Base-by-base conservation (phyloP, 2,797 vertebrate genomes). In the Lepus oiostolus region DNA sequence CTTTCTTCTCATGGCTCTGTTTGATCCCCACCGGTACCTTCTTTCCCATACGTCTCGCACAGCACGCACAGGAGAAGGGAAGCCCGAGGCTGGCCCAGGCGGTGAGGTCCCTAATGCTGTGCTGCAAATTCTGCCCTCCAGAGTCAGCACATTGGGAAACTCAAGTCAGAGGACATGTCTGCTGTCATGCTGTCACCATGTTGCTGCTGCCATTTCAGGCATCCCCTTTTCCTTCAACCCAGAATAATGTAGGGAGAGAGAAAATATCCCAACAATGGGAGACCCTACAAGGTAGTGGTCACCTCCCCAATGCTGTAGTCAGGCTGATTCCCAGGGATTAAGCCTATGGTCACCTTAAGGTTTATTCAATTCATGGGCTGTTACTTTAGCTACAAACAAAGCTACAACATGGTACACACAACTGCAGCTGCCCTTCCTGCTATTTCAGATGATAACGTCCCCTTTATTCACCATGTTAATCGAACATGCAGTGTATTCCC, bases 51-150 rank as follows among this genome's bases (percentile, higher is more conserved):
- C 14, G 6, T 38, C 2, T 50, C 72, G 68, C 17, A 24, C 19
- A 11, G 26, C 12, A 19, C 24, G 38, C 13, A 28, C 50, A 80
- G 28, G 7, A 35, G 28, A 22, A 0, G 21, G 14, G 42, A 60
- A 22, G 35, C 42, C 8, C 0, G 0, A 14, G 24, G 17, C 7
- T 11, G 13, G 2, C 3, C 1, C 11, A 5, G 22, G 11, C 7
- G 35, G 7, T 14, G 24, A 30, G 42, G 19, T 52, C 35, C 47
- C 7, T 22, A 3, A 19, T 7, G 3, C 38, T 12, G 6, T 50
- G 32, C 16, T 70, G 4, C 14, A 38, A 24, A 47, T 72, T 50
- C 28, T 67, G 1, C 17, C n/a, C 14, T 4, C 63, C 26, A 13
- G 35, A 11, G 13, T 12, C 4, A 17, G 7, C 35, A 35, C 63